These are phyloP conservation scores for Ophraella communa DNA, from an alignment of 2,888 invertebrate genomes.

Conservation along the genomic window DNA sequence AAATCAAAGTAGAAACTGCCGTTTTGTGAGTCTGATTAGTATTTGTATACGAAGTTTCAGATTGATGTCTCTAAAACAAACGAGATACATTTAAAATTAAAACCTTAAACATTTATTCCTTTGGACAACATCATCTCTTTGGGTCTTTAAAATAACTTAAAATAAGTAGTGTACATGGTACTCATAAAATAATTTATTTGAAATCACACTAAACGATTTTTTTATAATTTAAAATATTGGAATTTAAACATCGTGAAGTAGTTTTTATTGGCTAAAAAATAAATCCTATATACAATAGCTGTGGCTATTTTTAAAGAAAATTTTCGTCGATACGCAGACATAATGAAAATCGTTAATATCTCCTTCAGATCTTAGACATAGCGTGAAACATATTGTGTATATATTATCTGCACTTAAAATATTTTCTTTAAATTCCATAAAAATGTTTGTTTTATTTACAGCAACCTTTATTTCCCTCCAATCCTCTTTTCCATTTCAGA, in stretches of 20 bases:
- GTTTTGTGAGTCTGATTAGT: no score
- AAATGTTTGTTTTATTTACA: constrained; percentile 2
- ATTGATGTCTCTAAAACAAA: no score
- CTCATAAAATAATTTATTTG: background rate
- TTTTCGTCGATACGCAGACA: background rate
- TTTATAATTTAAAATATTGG: background rate
- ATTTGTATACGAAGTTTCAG: no score
- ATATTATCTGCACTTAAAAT: constrained; percentile 15
- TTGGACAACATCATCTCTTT: no score
- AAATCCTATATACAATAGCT: background rate
- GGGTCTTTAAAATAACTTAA: no score
- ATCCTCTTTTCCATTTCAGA: background rate
- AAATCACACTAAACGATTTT: background rate
- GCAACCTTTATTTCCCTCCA: background rate
- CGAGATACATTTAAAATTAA: no score
- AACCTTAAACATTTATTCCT: no score
- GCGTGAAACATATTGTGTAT: constrained; percentile 5
- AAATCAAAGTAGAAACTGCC: no score
- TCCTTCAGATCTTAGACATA: constrained; percentile 7
- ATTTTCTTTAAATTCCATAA: constrained; percentile 20
- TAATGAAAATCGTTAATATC: constrained; percentile 2
- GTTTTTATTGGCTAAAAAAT: background rate
- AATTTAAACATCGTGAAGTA: background rate
- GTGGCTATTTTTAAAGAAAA: background rate
- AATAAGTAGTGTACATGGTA: constrained; percentile 10